These are phyloP conservation scores for Digitonthophagus gazella DNA, from an alignment of 2,888 invertebrate species.

Conservation along the genomic window DNA sequence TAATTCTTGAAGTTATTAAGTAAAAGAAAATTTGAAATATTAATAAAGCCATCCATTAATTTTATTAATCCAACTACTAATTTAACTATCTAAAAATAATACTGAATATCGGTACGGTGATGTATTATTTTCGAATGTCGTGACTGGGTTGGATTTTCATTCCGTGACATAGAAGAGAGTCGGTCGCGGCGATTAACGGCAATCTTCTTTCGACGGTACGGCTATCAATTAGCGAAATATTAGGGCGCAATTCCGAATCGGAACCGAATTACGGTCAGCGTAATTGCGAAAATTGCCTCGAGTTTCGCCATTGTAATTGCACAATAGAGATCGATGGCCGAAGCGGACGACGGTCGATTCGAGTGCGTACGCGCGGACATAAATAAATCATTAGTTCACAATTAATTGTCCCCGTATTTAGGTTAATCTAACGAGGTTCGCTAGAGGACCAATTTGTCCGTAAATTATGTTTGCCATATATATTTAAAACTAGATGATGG, in stretches of 20 bases:
- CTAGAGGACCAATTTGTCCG: neutral
- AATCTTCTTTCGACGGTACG: neutral
- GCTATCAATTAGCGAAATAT: neutral
- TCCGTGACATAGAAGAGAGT: neutral
- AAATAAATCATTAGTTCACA: neutral
- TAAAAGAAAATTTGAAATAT: too few relatives aligned
- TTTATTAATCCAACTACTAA: neutral
- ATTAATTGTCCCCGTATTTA: neutral
- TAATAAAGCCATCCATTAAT: too few relatives aligned
- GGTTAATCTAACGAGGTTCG: neutral
- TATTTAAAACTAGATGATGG: constrained; percentile 1
- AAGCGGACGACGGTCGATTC: neutral
- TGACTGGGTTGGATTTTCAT: neutral
- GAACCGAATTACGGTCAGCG: neutral
- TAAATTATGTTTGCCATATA: neutral
- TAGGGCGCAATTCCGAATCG: neutral
- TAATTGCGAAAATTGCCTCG: neutral
- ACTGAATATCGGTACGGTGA: neutral
- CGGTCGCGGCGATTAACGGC: neutral
- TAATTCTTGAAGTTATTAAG: too few relatives aligned
- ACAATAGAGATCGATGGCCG: neutral
- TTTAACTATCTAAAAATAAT: neutral
- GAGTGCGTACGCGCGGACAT: neutral
- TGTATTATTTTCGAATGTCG: neutral
- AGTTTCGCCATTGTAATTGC: neutral